Conservation (phyloP, 2,797 vertebrate genomes). For the Hemitrygon akajei region DNA sequence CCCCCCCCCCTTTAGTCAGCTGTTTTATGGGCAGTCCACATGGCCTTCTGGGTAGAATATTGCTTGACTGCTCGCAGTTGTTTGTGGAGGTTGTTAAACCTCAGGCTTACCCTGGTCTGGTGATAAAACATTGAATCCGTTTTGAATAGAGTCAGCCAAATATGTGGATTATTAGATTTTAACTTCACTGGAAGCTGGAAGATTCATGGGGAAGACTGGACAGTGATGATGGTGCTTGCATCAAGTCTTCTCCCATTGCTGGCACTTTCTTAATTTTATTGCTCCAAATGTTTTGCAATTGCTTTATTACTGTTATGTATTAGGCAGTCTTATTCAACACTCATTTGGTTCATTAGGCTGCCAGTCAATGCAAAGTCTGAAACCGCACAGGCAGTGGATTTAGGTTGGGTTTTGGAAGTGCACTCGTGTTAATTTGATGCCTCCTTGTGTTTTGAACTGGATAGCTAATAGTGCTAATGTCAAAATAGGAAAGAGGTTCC, state of each 20-base stretch:
- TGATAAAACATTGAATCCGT: neutral
- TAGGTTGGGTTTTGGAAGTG: neutral
- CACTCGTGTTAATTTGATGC: neutral
- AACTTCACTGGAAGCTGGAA: neutral
- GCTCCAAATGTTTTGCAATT: neutral
- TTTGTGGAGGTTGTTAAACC: constrained; percentile 11
- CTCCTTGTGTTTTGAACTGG: neutral
- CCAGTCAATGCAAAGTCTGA: neutral
- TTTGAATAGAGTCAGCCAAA: constrained; percentile 7
- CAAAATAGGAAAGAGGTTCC: neutral
- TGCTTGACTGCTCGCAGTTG: neutral
- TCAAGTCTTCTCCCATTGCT: neutral
- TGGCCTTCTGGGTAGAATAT: constrained; percentile 43
- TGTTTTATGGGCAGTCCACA: constrained; percentile 38
- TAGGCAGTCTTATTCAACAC: neutral
- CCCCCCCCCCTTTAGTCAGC: neutral
- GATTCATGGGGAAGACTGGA: too few species aligned
- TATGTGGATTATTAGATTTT: neutral
- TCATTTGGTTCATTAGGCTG: too few species aligned
- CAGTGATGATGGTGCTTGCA: neutral
- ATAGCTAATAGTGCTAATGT: neutral
- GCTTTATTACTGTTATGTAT: neutral
- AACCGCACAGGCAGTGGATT: too few species aligned
- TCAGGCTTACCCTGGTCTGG: neutral
- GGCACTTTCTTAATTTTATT: neutral